Conservation (phyloP, 2,113 vertebrate genomes). For the Microcebus jonahi region DNA sequence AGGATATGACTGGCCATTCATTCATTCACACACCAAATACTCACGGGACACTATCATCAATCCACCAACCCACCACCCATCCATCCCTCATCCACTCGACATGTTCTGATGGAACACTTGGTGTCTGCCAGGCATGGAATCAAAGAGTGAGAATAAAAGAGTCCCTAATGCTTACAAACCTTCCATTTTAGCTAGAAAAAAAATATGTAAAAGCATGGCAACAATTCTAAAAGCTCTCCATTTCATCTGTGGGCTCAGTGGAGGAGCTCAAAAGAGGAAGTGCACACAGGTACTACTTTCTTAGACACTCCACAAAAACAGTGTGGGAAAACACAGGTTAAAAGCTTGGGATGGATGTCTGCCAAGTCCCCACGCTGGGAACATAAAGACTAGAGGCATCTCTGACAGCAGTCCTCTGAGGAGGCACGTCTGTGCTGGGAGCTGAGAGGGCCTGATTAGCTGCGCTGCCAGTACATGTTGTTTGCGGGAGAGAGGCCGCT, state of each 20-base stretch:
- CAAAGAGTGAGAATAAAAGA: not conserved
- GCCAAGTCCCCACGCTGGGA: not conserved
- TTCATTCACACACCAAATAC: not conserved
- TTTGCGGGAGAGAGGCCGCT: too few relatives aligned
- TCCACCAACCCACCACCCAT: not conserved
- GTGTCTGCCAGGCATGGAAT: not conserved
- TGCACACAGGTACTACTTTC: too few relatives aligned
- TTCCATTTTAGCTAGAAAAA: not conserved
- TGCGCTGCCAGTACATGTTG: conserved; percentile 23
- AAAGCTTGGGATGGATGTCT: not conserved
- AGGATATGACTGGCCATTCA: not conserved
- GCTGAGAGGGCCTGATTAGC: conserved; percentile 90
- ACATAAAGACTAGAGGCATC: conserved; percentile 4
- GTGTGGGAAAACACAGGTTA: not conserved
- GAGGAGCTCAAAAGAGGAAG: not conserved
- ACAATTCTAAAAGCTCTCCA: not conserved
- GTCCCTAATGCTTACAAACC: not conserved
- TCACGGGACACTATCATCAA: not conserved
- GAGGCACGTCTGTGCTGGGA: not conserved
- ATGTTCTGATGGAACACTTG: too few relatives aligned
- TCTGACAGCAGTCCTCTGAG: not conserved
- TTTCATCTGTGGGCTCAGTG: not conserved
- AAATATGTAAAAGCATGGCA: not conserved
- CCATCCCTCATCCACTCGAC: not conserved
- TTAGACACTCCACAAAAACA: too few relatives aligned